Base-by-base conservation (phyloP, 1,140 invertebrate species). In the Drosophila arizonae region DNA sequence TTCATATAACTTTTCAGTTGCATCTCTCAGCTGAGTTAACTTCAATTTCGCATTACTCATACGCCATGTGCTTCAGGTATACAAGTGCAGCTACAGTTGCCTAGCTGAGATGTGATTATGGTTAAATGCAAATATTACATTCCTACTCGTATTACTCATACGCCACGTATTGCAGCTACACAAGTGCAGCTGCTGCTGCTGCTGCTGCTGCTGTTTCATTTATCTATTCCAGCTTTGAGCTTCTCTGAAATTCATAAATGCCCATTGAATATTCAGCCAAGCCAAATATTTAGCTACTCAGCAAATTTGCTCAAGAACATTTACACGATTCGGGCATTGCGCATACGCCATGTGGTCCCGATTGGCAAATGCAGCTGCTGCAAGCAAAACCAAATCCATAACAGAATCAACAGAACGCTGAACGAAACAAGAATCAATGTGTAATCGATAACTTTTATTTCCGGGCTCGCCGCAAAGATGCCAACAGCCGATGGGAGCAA, bases 381-480 rank as follows among this genome's bases (percentile, higher is more conserved):
- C 64, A 58, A 58, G 64, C 2, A 36, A 24, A 2, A 3, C 21
- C 21, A 39, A 39, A 39, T 39, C 36, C 36, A 11, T 10, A 39
- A 58, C 30, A 58, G 72, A 50, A 55, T 39, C 65, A 50, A 69
- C 41, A 66, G 9, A 33, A 21, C 11, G 2, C 4, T 36, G n/a
- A 60, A 50, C 15, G 30, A 48, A 58, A 60, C 28, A 43, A 36
- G 13, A 61, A 52, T 43, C 26, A 64, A 60, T 6, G 15, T 17
- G 61, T 50, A 74, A 74, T 55, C 54, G 45, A 77, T 62, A 69
- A 48, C 43, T 74, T 52, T 55, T 52, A 11, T 63, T 10, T 21
- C 36, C 26, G 55, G 55, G 62, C 62, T 46, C 52, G 39, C 85
- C 77, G 26, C 79, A 89, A 33, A 73, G 66, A 87, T 77, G 80